Percentiles rank a stretch among this genome's conserved stretches.
These are phyloP conservation scores for Argya squamiceps DNA, from an alignment of 2,797 vertebrate genomes.

Conservation along the genomic window DNA sequence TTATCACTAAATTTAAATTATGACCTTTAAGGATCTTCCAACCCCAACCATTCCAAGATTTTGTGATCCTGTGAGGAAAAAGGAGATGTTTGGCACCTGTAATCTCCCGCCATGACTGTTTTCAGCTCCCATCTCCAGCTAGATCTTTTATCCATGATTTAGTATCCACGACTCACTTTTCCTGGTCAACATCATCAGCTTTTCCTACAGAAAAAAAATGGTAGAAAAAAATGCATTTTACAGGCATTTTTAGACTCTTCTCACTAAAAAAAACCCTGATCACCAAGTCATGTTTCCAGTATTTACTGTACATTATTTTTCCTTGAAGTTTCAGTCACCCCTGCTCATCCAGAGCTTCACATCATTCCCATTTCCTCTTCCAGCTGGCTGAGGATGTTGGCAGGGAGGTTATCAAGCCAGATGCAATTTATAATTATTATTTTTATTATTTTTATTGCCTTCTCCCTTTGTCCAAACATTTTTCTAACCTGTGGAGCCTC, in stretches of 20 bases:
- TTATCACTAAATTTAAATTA: neutral
- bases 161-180: rapidly evolving
- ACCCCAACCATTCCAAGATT: neutral
- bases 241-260: neutral
- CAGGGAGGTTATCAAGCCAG: slow-evolving; percentile 13
- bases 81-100: neutral
- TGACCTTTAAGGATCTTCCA: neutral
- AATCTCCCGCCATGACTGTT: rapidly evolving
- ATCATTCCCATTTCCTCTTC: neutral
- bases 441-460: slow-evolving; percentile 18
- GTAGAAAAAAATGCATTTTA: neutral
- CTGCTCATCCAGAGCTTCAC: neutral
- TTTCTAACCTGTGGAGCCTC: slow-evolving; percentile 17
- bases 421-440: slow-evolving; percentile 19
- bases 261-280: neutral
- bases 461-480: slow-evolving; percentile 43
- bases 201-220: neutral
- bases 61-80: neutral
- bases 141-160: neutral
- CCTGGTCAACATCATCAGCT: neutral
- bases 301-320: neutral
- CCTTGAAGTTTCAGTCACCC: neutral
- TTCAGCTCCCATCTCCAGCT: rapidly evolving
- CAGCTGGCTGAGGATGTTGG: slow-evolving; percentile 37
- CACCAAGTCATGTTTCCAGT: neutral